A percentile compares a stretch with the other conserved stretches of the same genome.
phyloP scores from a whole-genome alignment of 2,797 vertebrate species.

The Anabas testudineus region DNA sequence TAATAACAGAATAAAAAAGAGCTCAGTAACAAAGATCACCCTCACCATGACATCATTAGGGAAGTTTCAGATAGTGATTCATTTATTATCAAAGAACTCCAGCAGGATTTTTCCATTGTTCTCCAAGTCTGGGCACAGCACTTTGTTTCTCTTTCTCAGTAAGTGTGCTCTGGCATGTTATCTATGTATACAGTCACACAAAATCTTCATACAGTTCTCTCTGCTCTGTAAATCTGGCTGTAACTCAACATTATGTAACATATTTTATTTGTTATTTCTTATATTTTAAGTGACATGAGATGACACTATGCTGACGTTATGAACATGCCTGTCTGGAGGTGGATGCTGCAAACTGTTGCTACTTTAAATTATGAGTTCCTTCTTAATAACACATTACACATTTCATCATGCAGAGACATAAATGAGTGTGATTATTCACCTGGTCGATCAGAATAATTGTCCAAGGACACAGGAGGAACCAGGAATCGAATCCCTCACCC shows the following conservation, averaged over 20 bases:
- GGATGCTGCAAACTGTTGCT: conserved; percentile 21
- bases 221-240: background rate
- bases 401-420: conserved; percentile 3
- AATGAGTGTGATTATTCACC: conserved; percentile 1
- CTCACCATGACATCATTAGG: conserved; percentile 59
- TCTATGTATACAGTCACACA: background rate
- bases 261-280: background rate
- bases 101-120: conserved; percentile 52
- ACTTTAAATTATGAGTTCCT: conserved; percentile 2
- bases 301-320: background rate
- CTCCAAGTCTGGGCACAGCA: conserved; percentile 36
- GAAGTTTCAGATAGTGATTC: conserved; percentile 48
- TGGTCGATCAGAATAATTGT: background rate
- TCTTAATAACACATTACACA: background rate
- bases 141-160: conserved; percentile 10
- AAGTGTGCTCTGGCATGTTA: background rate
- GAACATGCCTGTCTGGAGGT: background rate
- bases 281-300: background rate
- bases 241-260: background rate
- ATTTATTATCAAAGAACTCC: conserved; percentile 51
- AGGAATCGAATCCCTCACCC: too few relatives aligned
- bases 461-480: too few relatives aligned
- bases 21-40: conserved; percentile 39
- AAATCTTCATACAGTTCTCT: background rate
- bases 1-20: conserved; percentile 47